These are phyloP conservation scores for Siderastrea radians DNA, from an alignment of 92 coral and sea anemone genomes.

Conservation along the genomic window DNA sequence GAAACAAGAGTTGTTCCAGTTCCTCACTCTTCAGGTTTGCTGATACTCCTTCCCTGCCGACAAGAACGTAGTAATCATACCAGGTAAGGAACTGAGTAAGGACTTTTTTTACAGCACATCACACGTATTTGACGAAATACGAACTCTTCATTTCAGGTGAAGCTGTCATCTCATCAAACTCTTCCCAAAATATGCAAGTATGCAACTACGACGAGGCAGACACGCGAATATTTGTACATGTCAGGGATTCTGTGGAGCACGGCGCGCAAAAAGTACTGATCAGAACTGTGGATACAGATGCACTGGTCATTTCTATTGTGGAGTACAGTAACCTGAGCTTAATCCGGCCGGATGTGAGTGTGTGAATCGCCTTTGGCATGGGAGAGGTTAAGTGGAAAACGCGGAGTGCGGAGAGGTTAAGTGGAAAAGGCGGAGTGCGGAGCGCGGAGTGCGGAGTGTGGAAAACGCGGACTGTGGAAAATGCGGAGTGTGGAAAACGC, in stretches of 20 bases:
- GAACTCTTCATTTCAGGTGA: background rate
- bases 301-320: background rate
- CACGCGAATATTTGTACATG: background rate
- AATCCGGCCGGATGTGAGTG: no score
- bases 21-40: conserved; percentile 34
- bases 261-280: background rate
- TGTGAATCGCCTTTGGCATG: no score
- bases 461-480: no score
- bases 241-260: background rate
- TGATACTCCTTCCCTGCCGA: conserved; percentile 25
- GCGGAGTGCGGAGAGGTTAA: no score
- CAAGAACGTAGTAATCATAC: background rate
- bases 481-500: no score
- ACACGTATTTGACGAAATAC: background rate
- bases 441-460: no score
- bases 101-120: background rate
- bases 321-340: no score
- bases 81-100: background rate
- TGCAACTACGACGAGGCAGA: background rate
- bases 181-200: background rate
- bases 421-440: no score
- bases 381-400: no score
- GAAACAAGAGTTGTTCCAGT: conserved; percentile 47
- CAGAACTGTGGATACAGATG: background rate
- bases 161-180: background rate